Conservation (phyloP, 2,113 vertebrate species). For the Paramisgurnus dabryanus region DNA sequence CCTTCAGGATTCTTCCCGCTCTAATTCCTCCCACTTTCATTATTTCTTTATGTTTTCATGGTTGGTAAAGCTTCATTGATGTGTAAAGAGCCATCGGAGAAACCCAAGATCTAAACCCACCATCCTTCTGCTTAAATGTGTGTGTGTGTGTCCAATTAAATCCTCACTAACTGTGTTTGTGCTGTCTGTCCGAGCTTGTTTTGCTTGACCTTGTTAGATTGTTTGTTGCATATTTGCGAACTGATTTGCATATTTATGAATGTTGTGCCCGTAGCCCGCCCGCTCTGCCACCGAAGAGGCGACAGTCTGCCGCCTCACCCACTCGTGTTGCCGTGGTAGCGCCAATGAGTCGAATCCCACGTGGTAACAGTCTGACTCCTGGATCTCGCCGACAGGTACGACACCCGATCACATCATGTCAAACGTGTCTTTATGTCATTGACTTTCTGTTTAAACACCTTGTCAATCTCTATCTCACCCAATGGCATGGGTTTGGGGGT, state of each 20-base stretch:
- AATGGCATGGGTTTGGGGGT: no score
- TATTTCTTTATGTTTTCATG: constrained; percentile 22
- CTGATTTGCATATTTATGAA: constrained; percentile 25
- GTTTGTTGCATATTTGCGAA: constrained; percentile 16
- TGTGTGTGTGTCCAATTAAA: constrained; percentile 6
- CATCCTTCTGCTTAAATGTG: constrained; percentile 44
- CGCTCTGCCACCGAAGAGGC: constrained; percentile 93
- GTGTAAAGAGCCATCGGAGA: constrained; percentile 12
- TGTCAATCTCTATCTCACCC: no score
- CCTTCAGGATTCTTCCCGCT: constrained; percentile 23
- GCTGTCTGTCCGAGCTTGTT: constrained; percentile 4
- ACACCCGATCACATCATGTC: background rate
- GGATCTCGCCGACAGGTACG: constrained; percentile 90
- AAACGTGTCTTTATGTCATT: no score
- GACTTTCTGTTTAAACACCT: no score
- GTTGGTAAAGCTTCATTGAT: constrained; percentile 8
- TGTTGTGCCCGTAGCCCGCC: constrained; percentile 75
- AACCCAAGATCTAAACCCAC: constrained; percentile 1
- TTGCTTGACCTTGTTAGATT: constrained; percentile 20
- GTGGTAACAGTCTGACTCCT: constrained; percentile 89
- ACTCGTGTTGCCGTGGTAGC: constrained; percentile 93
- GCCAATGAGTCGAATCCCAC: constrained; percentile 90
- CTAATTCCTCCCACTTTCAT: constrained; percentile 23
- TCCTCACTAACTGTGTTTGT: constrained; percentile 29
- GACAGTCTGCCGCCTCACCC: constrained; percentile 90